Evolutionary conservation across 2,113 vertebrate species (phyloP).

Genomic region (Xenus cinereus): DNA sequence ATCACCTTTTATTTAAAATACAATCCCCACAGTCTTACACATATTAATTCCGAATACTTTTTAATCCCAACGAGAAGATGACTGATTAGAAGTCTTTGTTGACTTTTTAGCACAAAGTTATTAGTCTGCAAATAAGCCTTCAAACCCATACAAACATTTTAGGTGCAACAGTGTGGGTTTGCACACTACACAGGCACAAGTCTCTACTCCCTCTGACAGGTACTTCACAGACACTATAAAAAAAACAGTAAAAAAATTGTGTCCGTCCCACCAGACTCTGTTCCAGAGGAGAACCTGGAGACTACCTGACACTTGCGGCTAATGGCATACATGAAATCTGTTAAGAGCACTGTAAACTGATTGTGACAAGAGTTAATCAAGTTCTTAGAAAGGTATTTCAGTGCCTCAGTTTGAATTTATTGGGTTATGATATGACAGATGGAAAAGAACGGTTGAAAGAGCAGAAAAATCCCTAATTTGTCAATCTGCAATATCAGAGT

Average conservation of each 20-base stretch:
- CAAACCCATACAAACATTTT: not conserved
- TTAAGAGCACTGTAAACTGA: not conserved
- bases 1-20: slow-evolving; percentile 59
- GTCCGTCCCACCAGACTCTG: not conserved
- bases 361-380: slow-evolving; percentile 25
- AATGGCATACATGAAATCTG: not conserved
- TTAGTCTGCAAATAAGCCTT: not conserved
- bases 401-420: slow-evolving; percentile 7
- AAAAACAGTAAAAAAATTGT: not conserved
- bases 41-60: slow-evolving; percentile 43
- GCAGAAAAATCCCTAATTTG: not conserved
- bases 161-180: not conserved
- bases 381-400: not conserved
- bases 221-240: not conserved
- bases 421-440: not conserved
- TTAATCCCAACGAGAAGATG: not conserved
- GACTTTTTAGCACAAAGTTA: slow-evolving; percentile 1
- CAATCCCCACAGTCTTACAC: slow-evolving; percentile 46
- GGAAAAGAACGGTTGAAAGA: slow-evolving; percentile 2
- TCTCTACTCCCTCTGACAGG: not conserved
- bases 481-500: not conserved
- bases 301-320: not conserved
- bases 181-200: not conserved
- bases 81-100: slow-evolving; percentile 3
- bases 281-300: not conserved